Conservation (phyloP, 2,113 vertebrate species). For the Nibea albiflora region DNA sequence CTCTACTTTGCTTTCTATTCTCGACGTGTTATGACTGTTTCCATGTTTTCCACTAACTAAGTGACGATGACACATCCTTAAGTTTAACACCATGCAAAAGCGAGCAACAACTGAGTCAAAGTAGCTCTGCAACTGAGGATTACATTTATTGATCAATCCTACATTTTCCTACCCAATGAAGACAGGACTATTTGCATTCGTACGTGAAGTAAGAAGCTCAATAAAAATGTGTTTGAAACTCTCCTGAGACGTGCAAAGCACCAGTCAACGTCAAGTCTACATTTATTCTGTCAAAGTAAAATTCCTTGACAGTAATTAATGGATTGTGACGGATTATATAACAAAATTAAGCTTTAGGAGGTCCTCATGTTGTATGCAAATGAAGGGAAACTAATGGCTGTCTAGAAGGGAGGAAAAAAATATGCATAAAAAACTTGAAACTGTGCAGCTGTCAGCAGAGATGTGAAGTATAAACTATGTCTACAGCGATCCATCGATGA, state of each 20-base stretch:
- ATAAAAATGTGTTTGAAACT: neutral
- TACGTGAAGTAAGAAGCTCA: neutral
- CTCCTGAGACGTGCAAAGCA: neutral
- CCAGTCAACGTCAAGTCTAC: neutral
- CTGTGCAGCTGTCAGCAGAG: neutral
- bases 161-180: neutral
- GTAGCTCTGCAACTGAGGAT: neutral
- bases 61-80: neutral
- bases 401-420: neutral
- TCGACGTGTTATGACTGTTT: neutral
- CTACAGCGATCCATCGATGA: neutral
- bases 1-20: neutral
- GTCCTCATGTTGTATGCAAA: conserved; percentile 20
- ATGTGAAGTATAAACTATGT: neutral
- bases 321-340: conserved; percentile 27
- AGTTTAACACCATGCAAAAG: neutral
- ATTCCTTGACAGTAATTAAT: conserved; percentile 22
- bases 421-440: neutral
- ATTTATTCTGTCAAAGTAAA: neutral
- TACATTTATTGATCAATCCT: neutral
- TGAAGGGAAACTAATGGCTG: neutral
- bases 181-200: neutral
- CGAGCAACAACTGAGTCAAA: neutral
- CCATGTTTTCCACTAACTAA: neutral
- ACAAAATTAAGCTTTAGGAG: conserved; percentile 8